Percentiles rank a stretch among this genome's conserved stretches.
Evolutionary conservation across 2,888 invertebrate species (phyloP).

Genomic region (Philopedon plagiatum): DNA sequence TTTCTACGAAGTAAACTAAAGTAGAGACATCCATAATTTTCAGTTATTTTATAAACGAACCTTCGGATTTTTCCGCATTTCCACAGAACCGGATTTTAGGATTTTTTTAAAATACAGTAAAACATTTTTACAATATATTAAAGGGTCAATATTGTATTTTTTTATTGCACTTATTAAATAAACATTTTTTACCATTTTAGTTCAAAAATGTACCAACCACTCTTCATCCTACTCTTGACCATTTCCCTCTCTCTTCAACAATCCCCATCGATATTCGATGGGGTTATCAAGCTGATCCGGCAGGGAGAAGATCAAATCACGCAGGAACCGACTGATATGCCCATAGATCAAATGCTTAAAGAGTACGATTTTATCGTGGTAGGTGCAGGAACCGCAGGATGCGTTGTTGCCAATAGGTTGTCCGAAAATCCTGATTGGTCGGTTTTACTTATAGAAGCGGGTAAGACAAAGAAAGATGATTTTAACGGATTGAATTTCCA

Average conservation of each 20-base stretch:
- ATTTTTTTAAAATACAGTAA: too few species aligned
- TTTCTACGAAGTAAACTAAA: too few species aligned
- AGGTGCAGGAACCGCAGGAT: slow-evolving; percentile 87
- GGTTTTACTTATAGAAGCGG: slow-evolving; percentile 82
- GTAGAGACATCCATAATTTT: too few species aligned
- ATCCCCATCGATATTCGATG: slow-evolving; percentile 67
- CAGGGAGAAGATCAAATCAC: slow-evolving; percentile 72
- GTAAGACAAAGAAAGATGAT: slow-evolving; percentile 62
- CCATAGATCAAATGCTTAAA: slow-evolving; percentile 68
- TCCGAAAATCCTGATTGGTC: slow-evolving; percentile 80
- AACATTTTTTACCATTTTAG: too few species aligned
- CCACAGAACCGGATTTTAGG: too few species aligned
- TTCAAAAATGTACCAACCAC: slow-evolving; percentile 30
- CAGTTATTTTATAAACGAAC: too few species aligned
- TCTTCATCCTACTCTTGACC: slow-evolving; percentile 35
- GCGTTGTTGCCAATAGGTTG: slow-evolving; percentile 81
- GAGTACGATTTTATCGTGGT: slow-evolving; percentile 85
- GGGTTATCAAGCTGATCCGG: slow-evolving; percentile 71
- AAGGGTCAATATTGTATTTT: too few species aligned
- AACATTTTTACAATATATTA: too few species aligned
- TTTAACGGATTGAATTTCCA: not conserved
- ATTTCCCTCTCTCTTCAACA: slow-evolving; percentile 37
- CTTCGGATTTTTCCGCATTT: too few species aligned
- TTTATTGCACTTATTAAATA: too few species aligned
- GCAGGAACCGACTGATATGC: slow-evolving; percentile 73